Percentiles rank a stretch among this genome's conserved stretches.
phyloP scores from a whole-genome alignment of 1,140 invertebrate species.

The Archegozetes longisetosus region DNA sequence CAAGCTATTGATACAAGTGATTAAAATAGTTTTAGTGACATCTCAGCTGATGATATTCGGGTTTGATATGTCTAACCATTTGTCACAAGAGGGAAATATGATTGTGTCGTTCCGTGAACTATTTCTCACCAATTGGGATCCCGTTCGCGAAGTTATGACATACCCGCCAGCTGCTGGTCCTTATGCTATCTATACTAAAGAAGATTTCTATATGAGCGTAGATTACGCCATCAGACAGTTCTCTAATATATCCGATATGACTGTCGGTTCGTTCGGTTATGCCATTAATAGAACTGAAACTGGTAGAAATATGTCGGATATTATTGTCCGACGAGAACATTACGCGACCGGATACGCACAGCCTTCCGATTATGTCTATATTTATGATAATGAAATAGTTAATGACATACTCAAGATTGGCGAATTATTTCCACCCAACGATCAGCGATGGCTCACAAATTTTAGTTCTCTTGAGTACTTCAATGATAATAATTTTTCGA shows the following conservation, averaged over 20 bases:
- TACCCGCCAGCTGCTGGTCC: constrained; percentile 84
- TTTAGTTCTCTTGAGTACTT: constrained; percentile 5
- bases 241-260: constrained; percentile 48
- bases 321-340: constrained; percentile 33
- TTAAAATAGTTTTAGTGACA: constrained; percentile 91
- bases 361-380: constrained; percentile 78
- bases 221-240: constrained; percentile 72
- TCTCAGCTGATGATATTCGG: constrained; percentile 82
- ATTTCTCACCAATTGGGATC: constrained; percentile 6
- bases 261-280: constrained; percentile 79
- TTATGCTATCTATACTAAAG: constrained; percentile 71
- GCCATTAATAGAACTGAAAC: constrained; percentile 28
- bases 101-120: constrained; percentile 13
- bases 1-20: constrained; percentile 83
- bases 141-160: constrained; percentile 62
- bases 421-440: constrained; percentile 14
- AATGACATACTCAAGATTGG: constrained; percentile 27
- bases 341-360: constrained; percentile 63
- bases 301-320: constrained; percentile 36
- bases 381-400: constrained; percentile 62
- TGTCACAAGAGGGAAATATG: constrained; percentile 21
- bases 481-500: neutral
- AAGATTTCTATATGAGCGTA: constrained; percentile 64
- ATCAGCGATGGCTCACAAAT: constrained; percentile 18
- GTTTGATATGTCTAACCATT: constrained; percentile 53